Conservation (phyloP, 2,888 invertebrate species). For the Epinotia brunnichana region DNA sequence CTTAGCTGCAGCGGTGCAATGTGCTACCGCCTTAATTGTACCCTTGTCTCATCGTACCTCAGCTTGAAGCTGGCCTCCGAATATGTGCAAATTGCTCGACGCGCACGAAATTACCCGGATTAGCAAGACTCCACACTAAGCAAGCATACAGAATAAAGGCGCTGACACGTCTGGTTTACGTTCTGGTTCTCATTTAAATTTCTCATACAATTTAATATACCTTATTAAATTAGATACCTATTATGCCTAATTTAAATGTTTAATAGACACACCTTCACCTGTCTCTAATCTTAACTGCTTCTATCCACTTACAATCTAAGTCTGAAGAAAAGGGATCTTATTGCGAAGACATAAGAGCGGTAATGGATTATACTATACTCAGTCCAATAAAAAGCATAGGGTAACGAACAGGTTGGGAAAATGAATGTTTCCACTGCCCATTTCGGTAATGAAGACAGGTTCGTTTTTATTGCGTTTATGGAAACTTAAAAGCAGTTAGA, state of each 20-base stretch:
- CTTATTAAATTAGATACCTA: slow-evolving; percentile 51
- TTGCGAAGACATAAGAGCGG: slow-evolving; percentile 47
- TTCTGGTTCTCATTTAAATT: not conserved
- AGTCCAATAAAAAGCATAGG: slow-evolving; percentile 54
- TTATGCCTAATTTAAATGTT: slow-evolving; percentile 71
- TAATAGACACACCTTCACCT: slow-evolving; percentile 71
- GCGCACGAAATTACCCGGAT: slow-evolving; percentile 20
- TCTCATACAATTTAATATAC: slow-evolving; percentile 35
- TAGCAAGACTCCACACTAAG: slow-evolving; percentile 8
- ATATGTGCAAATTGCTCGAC: slow-evolving; percentile 33
- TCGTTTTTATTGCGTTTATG: not conserved
- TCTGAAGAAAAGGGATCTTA: slow-evolving; percentile 50
- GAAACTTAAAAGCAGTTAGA: not conserved
- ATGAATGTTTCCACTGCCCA: slow-evolving; percentile 24
- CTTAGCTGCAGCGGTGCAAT: slow-evolving; percentile 72
- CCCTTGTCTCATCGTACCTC: slow-evolving; percentile 68
- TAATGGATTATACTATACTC: slow-evolving; percentile 48
- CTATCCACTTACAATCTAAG: slow-evolving; percentile 37
- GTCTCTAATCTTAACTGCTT: slow-evolving; percentile 58
- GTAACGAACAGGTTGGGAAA: slow-evolving; percentile 56
- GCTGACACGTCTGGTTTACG: slow-evolving; percentile 1
- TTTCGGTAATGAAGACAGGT: not conserved
- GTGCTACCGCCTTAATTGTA: slow-evolving; percentile 77
- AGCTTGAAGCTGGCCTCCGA: slow-evolving; percentile 32
- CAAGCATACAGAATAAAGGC: slow-evolving; percentile 7